A percentile compares a stretch with the other conserved stretches of the same genome.
Evolutionary conservation across 2,113 vertebrate species (phyloP).

Genomic region (Gavia stellata): DNA sequence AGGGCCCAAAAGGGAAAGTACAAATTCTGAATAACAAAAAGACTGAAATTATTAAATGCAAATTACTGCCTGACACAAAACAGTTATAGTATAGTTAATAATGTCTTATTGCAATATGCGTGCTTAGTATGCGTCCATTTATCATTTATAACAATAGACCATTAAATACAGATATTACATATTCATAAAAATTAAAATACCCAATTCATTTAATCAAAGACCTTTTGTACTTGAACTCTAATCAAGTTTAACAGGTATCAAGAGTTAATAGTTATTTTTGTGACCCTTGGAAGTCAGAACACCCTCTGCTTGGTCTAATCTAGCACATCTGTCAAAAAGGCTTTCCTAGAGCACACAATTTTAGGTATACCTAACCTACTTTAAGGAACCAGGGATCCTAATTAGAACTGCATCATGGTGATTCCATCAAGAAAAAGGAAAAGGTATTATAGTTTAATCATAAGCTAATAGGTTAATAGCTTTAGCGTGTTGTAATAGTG

Average conservation of each 20-base stretch:
- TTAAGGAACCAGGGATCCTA: background rate
- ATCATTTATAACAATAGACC: background rate
- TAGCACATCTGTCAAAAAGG: background rate
- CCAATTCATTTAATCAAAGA: background rate
- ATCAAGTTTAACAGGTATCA: background rate
- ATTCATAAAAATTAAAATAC: background rate
- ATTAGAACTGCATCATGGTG: background rate
- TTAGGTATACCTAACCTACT: background rate
- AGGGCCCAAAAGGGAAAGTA: conserved; percentile 49
- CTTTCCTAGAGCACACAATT: background rate
- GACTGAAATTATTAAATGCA: conserved; percentile 50
- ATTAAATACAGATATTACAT: background rate
- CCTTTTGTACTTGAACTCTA: background rate
- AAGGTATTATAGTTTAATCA: background rate
- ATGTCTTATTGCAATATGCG: background rate
- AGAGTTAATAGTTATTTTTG: conserved; percentile 32
- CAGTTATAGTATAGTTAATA: conserved; percentile 14
- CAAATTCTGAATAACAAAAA: conserved; percentile 33
- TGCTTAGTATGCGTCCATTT: conserved; percentile 39
- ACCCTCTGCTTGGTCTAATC: background rate
- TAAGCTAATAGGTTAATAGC: background rate
- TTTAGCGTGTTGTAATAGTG: background rate
- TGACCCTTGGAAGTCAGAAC: background rate
- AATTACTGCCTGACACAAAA: conserved; percentile 23
- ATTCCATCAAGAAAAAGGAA: background rate